Evolutionary conservation across 2,797 vertebrate species (phyloP), one percentile per base, ranked within the genome.

Genomic region (Botia almorhae): DNA sequence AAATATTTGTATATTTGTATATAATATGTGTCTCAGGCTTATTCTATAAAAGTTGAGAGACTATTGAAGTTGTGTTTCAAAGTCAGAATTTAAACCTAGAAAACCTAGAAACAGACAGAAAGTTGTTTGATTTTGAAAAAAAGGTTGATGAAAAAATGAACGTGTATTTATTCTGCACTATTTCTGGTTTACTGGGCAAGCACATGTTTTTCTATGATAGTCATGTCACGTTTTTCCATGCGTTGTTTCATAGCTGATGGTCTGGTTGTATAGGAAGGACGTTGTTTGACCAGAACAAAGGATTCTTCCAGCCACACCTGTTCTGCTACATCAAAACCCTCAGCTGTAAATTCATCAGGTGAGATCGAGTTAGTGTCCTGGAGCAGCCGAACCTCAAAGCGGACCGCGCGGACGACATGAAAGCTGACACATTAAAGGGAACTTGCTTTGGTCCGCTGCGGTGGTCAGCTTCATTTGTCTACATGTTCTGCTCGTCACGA

Each of bases 291-390:
- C 46, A 68, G 76, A 83, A 83, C 79, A 86, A 85, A 86, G 79
- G 76, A 48, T 72, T 67, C 2, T 48, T 77, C 50, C 51, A 73
- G 74, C 71, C 75, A 81, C 85, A 86, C 84, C 85, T 86, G 86
- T 71, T 55, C 83, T 67, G 67, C 82, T 63, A 87, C 85, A 87
- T 87, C 86, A 87, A 86, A 87, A 81, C 67, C 80, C 56, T 11
- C 29, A 4, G 77, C 71, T 79, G 80, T 74, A 85, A 86, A 87
- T 87, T 83, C 61, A 87, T 85, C 80, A 69, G 70, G 56, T 63
- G 69, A 55, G 69, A 84, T 69, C 71, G 26, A 64, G 76, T 81
- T 83, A 67, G 64, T 81, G 83, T 81, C 68, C 74, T 70, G 68
- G 80, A 82, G 73, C 80, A 50, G 76, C 53, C 50, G 58, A 79